Evolutionary conservation across 2,888 invertebrate genomes (phyloP), one percentile per base, ranked within the genome.

Genomic region (Diplolepis rosae): DNA sequence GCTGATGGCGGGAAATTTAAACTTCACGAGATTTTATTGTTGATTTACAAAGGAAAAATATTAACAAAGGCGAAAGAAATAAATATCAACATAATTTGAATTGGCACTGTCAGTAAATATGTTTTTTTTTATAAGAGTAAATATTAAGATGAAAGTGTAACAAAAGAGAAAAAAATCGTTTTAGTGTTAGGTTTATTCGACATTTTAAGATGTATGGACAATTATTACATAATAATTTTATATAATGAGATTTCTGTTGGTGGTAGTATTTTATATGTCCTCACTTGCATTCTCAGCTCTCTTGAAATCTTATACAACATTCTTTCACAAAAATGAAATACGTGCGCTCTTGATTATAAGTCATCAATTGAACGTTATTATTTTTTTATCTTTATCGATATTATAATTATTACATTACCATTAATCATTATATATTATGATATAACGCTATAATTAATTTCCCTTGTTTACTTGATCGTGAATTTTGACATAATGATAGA

Each of bases 171-270:
- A 45, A 45, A 15, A 18, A 39, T 61, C 61, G 61, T 85, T 84
- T 82, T 79, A 82, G 83, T 86, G 84, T 85, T 85, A 86, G 81
- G 61, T 87, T 87, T 87, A 87, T 87, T 83, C 83, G 87, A 87
- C 86, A 87, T 85, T 87, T 86, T 84, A 87, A 85, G 86, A 86
- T 84, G 86, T 87, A 86, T 87, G 87, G 87, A 87, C 87, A 87
- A 87, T 87, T 87, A 87, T 87, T 86, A 87, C 86, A 87, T 87
- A 87, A 87, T 87, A 87, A 86, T 87, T 86, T 85, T 83, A 87
- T 86, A 87, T 85, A 85, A 85, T 87, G 86, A 85, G 85, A 87
- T 85, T 81, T 83, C 80, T 79, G 80, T 83, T 84, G 85, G 79
- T 82, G 82, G 83, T 82, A 82, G 79, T 72, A 39, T 78, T 83